These are phyloP conservation scores for Oscheius myriophilus DNA, from an alignment of 2,888 invertebrate genomes.

Conservation along the genomic window DNA sequence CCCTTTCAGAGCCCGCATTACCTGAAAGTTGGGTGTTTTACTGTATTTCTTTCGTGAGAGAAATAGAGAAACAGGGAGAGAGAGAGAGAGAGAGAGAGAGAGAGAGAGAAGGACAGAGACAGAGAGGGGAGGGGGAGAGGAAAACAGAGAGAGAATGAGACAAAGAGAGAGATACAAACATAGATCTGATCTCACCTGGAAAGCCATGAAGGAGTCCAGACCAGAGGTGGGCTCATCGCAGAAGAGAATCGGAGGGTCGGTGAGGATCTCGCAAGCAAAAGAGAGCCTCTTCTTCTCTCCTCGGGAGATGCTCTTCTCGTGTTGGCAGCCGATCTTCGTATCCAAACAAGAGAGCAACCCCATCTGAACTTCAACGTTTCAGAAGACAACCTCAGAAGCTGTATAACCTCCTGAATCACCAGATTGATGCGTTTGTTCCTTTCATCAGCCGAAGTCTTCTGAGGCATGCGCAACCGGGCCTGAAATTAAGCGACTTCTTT, in stretches of 20 bases:
- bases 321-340: conserved; percentile 42
- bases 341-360: conserved; percentile 38
- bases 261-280: conserved; percentile 84
- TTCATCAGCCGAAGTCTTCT: conserved; percentile 51
- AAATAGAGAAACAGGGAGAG: too few relatives aligned
- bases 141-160: too few relatives aligned
- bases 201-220: conserved; percentile 58
- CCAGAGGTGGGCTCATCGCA: conserved; percentile 60
- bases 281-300: conserved; percentile 93
- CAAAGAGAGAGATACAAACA: too few relatives aligned
- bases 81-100: too few relatives aligned
- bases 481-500: background rate
- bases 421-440: conserved; percentile 37
- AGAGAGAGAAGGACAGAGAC: too few relatives aligned
- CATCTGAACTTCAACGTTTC: conserved; percentile 28
- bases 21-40: too few relatives aligned
- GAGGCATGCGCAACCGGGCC: conserved; percentile 38
- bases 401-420: conserved; percentile 19
- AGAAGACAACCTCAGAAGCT: background rate
- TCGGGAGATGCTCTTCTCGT: conserved; percentile 86
- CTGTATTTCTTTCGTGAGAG: too few relatives aligned
- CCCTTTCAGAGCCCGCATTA: conserved; percentile 68
- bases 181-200: conserved; percentile 36
- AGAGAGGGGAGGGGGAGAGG: too few relatives aligned
- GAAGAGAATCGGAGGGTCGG: conserved; percentile 59